Evolutionary conservation across 2,888 invertebrate genomes (phyloP), one percentile per base, ranked within the genome.

Genomic region (Epinotia bilunana): DNA sequence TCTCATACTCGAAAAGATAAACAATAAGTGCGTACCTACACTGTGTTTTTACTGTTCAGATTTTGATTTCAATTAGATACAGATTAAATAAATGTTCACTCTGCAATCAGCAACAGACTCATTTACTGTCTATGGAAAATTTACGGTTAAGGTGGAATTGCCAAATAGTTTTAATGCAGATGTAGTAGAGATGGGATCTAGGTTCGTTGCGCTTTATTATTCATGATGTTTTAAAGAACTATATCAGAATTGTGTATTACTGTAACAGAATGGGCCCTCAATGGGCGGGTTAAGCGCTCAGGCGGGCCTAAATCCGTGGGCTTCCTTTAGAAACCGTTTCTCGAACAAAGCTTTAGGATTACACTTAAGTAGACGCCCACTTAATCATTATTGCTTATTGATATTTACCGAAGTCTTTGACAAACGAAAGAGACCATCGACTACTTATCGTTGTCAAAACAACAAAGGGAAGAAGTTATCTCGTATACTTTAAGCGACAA

Each of bases 321-420:
- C 83, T 90, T 90, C 90, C 88, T 89, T 84, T 53, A 79, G 80
- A 79, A 81, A 86, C 86, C 77, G 83, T 86, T 85, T 82, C 80
- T 77, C 73, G 78, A 82, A 87, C 78, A 82, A 76, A 72, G 76
- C 77, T 75, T 61, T 53, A 77, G 79, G 85, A 87, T 89, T 87
- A 86, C 77, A 78, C 79, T 78, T 70, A 77, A 80, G 79, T 82
- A 81, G 80, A 74, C 78, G 77, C 84, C 87, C 87, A 72, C 65
- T 67, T 61, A 72, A 67, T 75, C 39, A 72, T 67, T 46, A 75
- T 72, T 71, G 71, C 55, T 72, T 75, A 72, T 75, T 67, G 71
- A 67, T 75, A 72, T 72, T 74, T 72, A 55, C 64, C 53, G 53
- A 64, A 58, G 18, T 58, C 60, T 60, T 64, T 64, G 3, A 28